A percentile compares a stretch with the other conserved stretches of the same genome.
phyloP scores from a whole-genome alignment of 2,888 invertebrate species.

The Sesia apiformis region DNA sequence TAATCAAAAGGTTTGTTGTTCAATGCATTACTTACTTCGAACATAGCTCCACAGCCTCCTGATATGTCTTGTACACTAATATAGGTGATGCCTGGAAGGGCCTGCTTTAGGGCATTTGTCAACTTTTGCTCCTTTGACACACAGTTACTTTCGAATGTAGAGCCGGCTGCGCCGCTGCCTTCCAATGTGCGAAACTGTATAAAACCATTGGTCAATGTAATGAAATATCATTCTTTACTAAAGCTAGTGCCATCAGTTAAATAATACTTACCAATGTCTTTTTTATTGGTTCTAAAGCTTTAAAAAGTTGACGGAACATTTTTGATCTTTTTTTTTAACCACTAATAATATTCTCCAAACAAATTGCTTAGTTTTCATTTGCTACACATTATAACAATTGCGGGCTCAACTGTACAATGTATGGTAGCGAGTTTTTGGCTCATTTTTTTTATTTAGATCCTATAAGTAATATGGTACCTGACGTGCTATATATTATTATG shows the following conservation, averaged over 20 bases:
- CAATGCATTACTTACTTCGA: constrained; percentile 66
- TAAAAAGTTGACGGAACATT: constrained; percentile 53
- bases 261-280: constrained; percentile 33
- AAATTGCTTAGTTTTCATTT: no score
- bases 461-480: no score
- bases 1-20: no score
- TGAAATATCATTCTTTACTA: no score
- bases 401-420: no score
- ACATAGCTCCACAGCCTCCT: constrained; percentile 89
- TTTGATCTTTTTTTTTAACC: constrained; percentile 5
- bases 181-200: constrained; percentile 30
- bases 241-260: neutral
- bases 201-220: neutral
- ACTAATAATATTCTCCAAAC: no score
- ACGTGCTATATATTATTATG: no score
- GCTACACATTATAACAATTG: no score
- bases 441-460: no score
- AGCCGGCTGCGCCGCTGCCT: constrained; percentile 10
- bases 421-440: no score
- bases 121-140: constrained; percentile 52
- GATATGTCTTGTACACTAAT: constrained; percentile 83
- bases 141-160: constrained; percentile 42
- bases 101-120: constrained; percentile 36
- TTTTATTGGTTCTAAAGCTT: constrained; percentile 41
- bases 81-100: constrained; percentile 76